Percentiles rank a stretch among this genome's conserved stretches.
phyloP scores from a whole-genome alignment of 1,140 invertebrate species.

The Lucilia sericata region DNA sequence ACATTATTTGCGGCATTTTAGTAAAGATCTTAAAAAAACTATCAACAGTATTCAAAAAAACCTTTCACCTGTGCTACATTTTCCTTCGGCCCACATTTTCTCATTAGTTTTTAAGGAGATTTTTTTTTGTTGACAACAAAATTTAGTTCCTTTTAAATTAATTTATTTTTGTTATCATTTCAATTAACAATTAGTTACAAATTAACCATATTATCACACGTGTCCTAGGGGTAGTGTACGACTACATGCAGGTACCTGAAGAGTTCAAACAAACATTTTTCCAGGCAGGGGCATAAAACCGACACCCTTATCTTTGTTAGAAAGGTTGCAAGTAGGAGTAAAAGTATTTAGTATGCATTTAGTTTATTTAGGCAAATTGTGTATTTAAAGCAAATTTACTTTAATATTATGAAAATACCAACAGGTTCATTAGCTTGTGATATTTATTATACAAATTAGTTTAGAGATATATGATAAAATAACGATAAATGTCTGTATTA shows the following conservation, averaged over 20 bases:
- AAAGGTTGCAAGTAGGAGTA: too few species aligned
- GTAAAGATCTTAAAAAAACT: not conserved
- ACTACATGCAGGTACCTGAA: not conserved
- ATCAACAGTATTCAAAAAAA: not conserved
- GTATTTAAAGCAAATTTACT: too few species aligned
- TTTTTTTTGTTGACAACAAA: not conserved
- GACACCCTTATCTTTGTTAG: too few species aligned
- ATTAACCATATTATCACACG: conserved; percentile 5
- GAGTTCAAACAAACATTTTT: not conserved
- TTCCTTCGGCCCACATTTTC: not conserved
- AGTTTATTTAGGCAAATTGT: too few species aligned
- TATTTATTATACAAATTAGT: too few species aligned
- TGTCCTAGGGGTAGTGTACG: not conserved
- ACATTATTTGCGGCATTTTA: not conserved
- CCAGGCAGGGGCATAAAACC: too few species aligned
- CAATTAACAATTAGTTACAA: conserved; percentile 7
- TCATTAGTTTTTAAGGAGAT: not conserved
- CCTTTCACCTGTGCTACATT: too few species aligned
- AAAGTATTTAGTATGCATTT: too few species aligned
- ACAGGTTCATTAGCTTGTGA: too few species aligned
- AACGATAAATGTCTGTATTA: too few species aligned
- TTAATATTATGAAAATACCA: too few species aligned
- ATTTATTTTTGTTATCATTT: not conserved
- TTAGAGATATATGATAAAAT: too few species aligned
- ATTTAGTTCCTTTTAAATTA: not conserved